phyloP scores from a whole-genome alignment of 2,888 invertebrate genomes.

The Yponomeuta evonymella region DNA sequence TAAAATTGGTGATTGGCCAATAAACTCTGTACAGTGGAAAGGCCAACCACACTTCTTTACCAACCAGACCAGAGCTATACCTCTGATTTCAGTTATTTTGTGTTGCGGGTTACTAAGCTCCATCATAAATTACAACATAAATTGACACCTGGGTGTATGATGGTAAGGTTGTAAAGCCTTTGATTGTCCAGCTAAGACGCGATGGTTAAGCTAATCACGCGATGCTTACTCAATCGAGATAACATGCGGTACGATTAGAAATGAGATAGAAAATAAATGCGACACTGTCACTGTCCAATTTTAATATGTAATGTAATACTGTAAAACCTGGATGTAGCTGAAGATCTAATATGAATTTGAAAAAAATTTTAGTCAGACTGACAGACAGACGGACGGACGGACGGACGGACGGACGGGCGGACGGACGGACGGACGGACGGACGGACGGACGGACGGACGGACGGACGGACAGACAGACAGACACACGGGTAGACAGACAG shows the following conservation, averaged over 20 bases:
- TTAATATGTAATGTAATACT: neutral
- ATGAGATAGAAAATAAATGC: neutral
- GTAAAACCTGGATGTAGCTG: neutral
- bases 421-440: no score
- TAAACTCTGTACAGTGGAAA: neutral
- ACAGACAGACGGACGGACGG: no score
- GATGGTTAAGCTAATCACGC: constrained; percentile 13
- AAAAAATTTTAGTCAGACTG: no score
- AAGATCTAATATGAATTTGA: no score
- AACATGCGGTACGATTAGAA: constrained; percentile 23
- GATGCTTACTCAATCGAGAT: constrained; percentile 23
- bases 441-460: no score
- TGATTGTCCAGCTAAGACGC: neutral
- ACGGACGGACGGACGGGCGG: no score
- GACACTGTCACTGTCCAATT: neutral
- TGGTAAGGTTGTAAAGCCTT: neutral
- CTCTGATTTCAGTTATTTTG: neutral
- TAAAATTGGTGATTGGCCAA: no score
- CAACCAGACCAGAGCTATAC: neutral
- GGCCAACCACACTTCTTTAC: neutral
- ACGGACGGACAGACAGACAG: no score
- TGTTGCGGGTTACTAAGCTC: neutral
- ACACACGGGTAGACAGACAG: no score
- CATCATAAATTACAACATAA: neutral
- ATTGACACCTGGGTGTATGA: neutral